These are phyloP conservation scores for Lerista edwardsae DNA, from an alignment of 2,797 vertebrate genomes.

Conservation along the genomic window DNA sequence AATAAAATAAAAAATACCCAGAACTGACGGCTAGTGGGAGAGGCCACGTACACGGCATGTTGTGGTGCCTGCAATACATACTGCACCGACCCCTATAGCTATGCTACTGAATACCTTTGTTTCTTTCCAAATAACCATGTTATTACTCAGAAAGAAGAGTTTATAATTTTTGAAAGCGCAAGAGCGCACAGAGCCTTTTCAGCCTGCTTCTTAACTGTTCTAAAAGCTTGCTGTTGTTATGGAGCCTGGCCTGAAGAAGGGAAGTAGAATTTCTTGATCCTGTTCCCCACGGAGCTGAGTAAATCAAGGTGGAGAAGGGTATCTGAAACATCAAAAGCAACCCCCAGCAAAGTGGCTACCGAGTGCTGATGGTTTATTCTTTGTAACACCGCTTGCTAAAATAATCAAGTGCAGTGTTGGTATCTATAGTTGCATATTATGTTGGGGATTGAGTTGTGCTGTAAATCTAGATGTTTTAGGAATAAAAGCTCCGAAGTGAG, in stretches of 20 bases:
- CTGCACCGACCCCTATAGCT: no score
- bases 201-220: background rate
- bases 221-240: background rate
- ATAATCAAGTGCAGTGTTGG: conserved; percentile 43
- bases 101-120: conserved; percentile 26
- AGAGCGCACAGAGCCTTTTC: conserved; percentile 1
- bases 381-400: conserved; percentile 5
- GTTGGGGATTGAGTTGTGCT: background rate
- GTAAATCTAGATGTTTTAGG: conserved; percentile 41
- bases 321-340: conserved; percentile 25
- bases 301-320: conserved; percentile 20
- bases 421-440: conserved; percentile 33
- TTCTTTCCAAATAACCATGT: conserved; percentile 22
- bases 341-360: conserved; percentile 10
- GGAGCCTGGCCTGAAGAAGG: background rate
- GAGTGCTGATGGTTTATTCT: background rate
- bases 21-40: no score
- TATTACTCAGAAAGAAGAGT: background rate
- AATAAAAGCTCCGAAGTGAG: conserved; percentile 45
- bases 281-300: conserved; percentile 1
- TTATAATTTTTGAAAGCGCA: conserved; percentile 19
- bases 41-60: no score
- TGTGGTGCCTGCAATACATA: no score
- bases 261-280: conserved; percentile 38
- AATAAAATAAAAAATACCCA: no score